A percentile compares a stretch with the other conserved stretches of the same genome.
These are phyloP conservation scores for Camelus bactrianus DNA, from an alignment of 2,113 vertebrate genomes.

Conservation along the genomic window DNA sequence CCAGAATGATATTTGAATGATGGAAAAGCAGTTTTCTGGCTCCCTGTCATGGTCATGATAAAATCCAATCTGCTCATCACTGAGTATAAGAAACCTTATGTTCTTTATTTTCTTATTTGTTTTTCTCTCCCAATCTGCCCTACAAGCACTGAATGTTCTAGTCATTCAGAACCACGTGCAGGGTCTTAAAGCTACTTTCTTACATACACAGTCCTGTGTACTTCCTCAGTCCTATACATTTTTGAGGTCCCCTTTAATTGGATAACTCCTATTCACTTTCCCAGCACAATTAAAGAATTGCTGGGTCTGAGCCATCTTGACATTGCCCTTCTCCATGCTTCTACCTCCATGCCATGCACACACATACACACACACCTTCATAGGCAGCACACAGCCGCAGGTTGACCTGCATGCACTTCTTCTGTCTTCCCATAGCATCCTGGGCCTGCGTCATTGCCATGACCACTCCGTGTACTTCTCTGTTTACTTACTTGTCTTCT, in stretches of 20 bases:
- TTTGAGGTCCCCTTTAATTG: not conserved
- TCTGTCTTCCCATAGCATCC: not conserved
- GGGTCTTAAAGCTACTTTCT: not conserved
- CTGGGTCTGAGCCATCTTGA: not conserved
- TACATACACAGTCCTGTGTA: not conserved
- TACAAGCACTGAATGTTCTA: not conserved
- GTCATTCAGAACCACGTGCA: not conserved
- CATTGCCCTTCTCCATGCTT: not conserved
- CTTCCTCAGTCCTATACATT: not conserved
- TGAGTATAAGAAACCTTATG: not conserved
- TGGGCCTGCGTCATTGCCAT: not conserved
- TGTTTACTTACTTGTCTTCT: not conserved
- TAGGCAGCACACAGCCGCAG: not conserved
- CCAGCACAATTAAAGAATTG: not conserved
- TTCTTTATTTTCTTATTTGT: not conserved
- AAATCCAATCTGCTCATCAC: not conserved
- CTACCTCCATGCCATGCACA: rapidly evolving
- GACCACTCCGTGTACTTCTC: not conserved
- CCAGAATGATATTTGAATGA: not conserved
- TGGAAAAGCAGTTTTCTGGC: not conserved
- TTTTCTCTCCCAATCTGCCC: not conserved
- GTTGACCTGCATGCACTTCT: not conserved
- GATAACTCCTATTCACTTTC: not conserved
- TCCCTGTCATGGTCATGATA: not conserved
- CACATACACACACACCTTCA: no score